phyloP scores from a whole-genome alignment of 2,797 vertebrate species.

The Macroramphosus scolopax region DNA sequence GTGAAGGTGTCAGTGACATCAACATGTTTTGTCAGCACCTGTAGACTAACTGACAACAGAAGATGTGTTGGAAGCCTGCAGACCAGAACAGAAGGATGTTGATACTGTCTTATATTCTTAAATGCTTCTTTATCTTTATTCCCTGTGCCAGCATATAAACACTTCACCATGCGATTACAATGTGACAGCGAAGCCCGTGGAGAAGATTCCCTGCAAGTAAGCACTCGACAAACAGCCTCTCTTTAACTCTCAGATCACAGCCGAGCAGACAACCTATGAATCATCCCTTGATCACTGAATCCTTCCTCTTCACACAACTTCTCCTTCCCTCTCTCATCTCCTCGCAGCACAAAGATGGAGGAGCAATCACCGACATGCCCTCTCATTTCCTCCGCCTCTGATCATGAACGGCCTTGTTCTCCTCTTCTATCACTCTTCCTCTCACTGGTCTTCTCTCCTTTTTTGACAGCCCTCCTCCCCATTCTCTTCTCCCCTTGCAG shows the following conservation, averaged over 20 bases:
- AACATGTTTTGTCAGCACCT: no score
- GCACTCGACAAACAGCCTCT: slow-evolving; percentile 40
- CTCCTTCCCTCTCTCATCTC: slow-evolving; percentile 36
- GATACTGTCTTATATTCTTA: slow-evolving; percentile 15
- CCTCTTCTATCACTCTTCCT: slow-evolving; percentile 23
- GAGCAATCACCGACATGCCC: slow-evolving; percentile 33
- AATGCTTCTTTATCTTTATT: slow-evolving; percentile 27
- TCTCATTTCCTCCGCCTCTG: slow-evolving; percentile 38
- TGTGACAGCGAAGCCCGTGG: slow-evolving; percentile 66
- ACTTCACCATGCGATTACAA: slow-evolving; percentile 74
- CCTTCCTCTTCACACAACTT: slow-evolving; percentile 28
- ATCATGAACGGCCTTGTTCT: slow-evolving; percentile 27
- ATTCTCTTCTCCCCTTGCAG: slow-evolving; percentile 59
- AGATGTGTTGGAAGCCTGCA: no score
- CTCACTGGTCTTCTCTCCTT: slow-evolving; percentile 7
- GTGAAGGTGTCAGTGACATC: no score
- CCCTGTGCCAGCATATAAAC: slow-evolving; percentile 63
- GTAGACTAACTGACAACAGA: no score
- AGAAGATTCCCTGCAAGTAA: slow-evolving; percentile 80
- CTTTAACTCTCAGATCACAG: slow-evolving; percentile 40
- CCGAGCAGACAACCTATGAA: slow-evolving; percentile 31
- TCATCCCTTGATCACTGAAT: slow-evolving; percentile 49
- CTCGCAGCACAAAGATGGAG: slow-evolving; percentile 35
- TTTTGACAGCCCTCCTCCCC: slow-evolving; percentile 19
- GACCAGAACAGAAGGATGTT: no score